phyloP scores from a whole-genome alignment of 2,113 vertebrate genomes.

The Eubucco bourcierii region DNA sequence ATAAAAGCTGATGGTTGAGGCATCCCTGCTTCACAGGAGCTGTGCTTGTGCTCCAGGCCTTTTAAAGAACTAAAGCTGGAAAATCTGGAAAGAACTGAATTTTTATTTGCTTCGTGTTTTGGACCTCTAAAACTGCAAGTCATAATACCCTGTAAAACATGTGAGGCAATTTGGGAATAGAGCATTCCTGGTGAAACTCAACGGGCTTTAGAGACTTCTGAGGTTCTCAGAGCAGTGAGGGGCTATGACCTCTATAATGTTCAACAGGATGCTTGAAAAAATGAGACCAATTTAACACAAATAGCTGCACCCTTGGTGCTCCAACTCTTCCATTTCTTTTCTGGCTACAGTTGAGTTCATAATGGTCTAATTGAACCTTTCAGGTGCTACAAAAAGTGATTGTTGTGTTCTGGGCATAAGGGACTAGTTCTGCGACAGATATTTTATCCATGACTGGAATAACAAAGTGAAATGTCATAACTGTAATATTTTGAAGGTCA shows the following conservation, averaged over 20 bases:
- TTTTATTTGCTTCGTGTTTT: constrained; percentile 27
- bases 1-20: neutral
- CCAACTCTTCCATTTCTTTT: constrained; percentile 8
- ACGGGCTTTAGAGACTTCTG: neutral
- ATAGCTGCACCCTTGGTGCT: neutral
- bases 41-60: neutral
- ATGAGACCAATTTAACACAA: constrained; percentile 15
- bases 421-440: neutral
- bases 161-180: neutral
- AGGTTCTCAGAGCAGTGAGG: neutral
- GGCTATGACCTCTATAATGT: neutral
- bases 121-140: neutral
- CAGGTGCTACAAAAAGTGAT: neutral
- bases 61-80: neutral
- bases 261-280: constrained; percentile 9
- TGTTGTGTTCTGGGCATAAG: neutral
- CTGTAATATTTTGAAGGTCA: neutral
- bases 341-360: constrained; percentile 22
- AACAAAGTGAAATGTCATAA: neutral
- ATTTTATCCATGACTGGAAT: neutral
- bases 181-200: neutral
- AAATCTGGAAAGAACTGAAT: constrained; percentile 5
- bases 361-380: constrained; percentile 1
- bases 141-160: neutral
- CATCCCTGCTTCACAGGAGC: neutral